Evolutionary conservation across 2,888 invertebrate genomes (phyloP).

Genomic region (Leptopterna dolabrata): DNA sequence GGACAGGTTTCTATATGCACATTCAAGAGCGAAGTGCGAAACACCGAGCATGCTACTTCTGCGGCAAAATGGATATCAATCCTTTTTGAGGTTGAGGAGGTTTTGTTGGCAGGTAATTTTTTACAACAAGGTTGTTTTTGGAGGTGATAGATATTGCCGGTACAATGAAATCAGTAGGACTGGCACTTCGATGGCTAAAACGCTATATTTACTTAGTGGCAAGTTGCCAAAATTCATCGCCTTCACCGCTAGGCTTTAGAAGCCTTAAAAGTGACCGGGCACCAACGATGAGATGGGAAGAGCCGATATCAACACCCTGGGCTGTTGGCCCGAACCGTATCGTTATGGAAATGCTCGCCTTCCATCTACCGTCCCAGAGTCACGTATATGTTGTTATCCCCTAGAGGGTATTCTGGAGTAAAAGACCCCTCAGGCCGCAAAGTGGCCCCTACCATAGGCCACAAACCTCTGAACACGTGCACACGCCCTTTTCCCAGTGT

Average conservation of each 20-base stretch:
- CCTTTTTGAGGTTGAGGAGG: too few species aligned
- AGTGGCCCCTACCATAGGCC: conserved; percentile 53
- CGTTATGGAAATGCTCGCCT: conserved; percentile 35
- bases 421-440: conserved; percentile 50
- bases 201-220: neutral
- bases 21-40: too few species aligned
- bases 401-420: conserved; percentile 30
- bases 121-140: too few species aligned
- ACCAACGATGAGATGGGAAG: conserved; percentile 25
- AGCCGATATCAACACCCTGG: conserved; percentile 25
- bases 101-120: too few species aligned
- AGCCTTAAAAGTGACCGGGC: neutral
- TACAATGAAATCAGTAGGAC: too few species aligned
- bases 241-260: neutral
- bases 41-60: too few species aligned
- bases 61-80: too few species aligned
- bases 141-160: too few species aligned
- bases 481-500: conserved; percentile 30
- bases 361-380: neutral
- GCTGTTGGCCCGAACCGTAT: conserved; percentile 35
- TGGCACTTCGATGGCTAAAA: neutral
- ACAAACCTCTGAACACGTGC: conserved; percentile 55
- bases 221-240: neutral
- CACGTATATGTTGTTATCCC: conserved; percentile 45
- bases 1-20: too few species aligned